These are phyloP conservation scores for Scaptomyza hsui DNA, from an alignment of 1,140 invertebrate genomes.

Conservation along the genomic window DNA sequence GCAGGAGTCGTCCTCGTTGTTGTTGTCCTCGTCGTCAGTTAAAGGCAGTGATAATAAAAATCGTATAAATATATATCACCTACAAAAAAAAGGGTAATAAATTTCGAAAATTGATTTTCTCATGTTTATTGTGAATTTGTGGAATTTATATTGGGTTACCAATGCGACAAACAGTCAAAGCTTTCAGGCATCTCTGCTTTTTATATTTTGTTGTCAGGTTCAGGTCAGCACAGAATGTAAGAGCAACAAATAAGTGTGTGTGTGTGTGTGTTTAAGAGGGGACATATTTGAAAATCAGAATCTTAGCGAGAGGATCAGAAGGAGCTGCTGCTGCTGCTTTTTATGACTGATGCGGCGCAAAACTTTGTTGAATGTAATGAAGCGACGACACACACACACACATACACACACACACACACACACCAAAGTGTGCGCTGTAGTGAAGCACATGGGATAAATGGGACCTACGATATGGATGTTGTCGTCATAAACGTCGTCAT, in stretches of 20 bases:
- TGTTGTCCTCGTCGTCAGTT: constrained; percentile 23
- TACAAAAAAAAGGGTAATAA: constrained; percentile 51
- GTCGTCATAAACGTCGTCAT: constrained; percentile 35
- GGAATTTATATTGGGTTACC: constrained; percentile 75
- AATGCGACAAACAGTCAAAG: constrained; percentile 62
- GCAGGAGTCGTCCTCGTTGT: constrained; percentile 27
- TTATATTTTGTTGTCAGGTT: too few relatives aligned
- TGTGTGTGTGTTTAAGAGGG: constrained; percentile 20
- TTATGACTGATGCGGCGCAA: constrained; percentile 65
- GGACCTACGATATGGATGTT: constrained; percentile 38
- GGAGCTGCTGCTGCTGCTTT: constrained; percentile 18
- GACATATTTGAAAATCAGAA: constrained; percentile 47
- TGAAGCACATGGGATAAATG: constrained; percentile 34
- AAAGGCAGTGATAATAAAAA: constrained; percentile 47
- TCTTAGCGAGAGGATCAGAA: constrained; percentile 30
- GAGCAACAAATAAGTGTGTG: constrained; percentile 16
- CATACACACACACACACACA: neutral
- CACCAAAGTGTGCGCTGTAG: neutral
- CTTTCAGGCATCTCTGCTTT: neutral
- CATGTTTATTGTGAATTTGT: constrained; percentile 78
- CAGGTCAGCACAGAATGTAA: constrained; percentile 10
- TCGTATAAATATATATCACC: neutral
- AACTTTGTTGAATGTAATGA: constrained; percentile 61
- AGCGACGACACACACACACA: neutral
- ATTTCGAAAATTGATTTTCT: constrained; percentile 75